Evolutionary conservation across 92 coral and sea anemone species (phyloP).

Genomic region (Diadumene lineata): DNA sequence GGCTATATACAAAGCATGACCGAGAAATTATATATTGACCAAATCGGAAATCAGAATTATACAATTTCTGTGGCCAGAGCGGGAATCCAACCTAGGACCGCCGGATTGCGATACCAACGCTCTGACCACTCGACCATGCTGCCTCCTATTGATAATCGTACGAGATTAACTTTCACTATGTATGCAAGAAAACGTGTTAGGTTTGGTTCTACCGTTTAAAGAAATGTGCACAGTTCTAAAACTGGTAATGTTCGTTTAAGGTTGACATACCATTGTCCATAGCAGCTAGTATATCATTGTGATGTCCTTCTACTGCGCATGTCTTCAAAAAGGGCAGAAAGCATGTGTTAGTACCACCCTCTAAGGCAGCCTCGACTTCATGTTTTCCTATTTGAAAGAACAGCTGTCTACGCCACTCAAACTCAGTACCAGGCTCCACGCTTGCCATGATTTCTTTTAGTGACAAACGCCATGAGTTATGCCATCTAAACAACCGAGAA

Average conservation of each 20-base stretch:
- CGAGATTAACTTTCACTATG: no score
- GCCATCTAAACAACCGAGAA: constrained; percentile 94
- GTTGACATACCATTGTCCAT: constrained; percentile 64
- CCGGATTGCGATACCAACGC: no score
- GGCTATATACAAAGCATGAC: no score
- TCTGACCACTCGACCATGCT: no score
- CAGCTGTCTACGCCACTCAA: constrained; percentile 72
- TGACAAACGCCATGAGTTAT: constrained; percentile 79
- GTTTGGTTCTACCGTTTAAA: no score
- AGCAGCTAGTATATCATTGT: constrained; percentile 65
- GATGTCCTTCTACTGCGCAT: constrained; percentile 77
- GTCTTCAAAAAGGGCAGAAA: constrained; percentile 88
- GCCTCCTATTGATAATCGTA: no score
- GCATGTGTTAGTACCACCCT: constrained; percentile 65
- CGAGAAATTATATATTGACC: no score
- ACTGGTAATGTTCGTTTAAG: background rate
- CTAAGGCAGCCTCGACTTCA: constrained; percentile 65
- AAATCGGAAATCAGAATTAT: no score
- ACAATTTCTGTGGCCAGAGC: no score
- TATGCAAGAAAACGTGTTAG: no score
- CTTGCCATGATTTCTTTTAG: constrained; percentile 73
- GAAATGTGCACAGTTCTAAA: no score
- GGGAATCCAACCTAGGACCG: no score
- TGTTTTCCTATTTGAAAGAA: constrained; percentile 88
- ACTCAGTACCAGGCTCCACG: constrained; percentile 70